A percentile compares a stretch with the other conserved stretches of the same genome.
Conservation (phyloP, 2,888 invertebrate species). For the Tenodera sinensis region DNA sequence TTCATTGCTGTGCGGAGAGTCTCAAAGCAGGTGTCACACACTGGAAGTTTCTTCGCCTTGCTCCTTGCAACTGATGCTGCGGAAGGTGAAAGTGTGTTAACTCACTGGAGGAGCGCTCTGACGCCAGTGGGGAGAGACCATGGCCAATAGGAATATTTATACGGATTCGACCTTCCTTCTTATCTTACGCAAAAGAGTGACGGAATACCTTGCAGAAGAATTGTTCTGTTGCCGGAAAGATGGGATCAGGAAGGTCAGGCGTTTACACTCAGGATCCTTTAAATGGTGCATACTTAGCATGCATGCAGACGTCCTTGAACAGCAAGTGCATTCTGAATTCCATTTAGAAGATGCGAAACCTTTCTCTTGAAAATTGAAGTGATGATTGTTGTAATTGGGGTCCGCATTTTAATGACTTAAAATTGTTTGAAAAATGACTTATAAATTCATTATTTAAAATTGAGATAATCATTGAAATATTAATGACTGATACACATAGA, state of each 20-base stretch:
- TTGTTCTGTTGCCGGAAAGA: neutral
- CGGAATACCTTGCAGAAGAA: neutral
- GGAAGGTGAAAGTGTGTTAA: neutral
- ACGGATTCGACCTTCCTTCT: neutral
- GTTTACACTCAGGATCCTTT: neutral
- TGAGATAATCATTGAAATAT: too few species aligned
- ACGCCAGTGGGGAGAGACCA: neutral
- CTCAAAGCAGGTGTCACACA: neutral
- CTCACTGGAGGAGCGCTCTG: neutral
- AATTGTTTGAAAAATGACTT: too few species aligned
- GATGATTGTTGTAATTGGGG: too few species aligned
- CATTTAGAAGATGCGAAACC: neutral
- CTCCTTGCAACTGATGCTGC: neutral
- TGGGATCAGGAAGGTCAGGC: neutral
- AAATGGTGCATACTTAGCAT: neutral
- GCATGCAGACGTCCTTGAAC: neutral
- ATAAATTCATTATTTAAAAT: too few species aligned
- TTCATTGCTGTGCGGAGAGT: neutral
- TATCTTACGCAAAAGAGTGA: neutral
- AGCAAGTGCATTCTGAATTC: neutral
- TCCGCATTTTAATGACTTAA: too few species aligned
- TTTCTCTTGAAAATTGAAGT: too few species aligned
- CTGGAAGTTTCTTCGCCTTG: neutral
- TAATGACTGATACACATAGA: too few species aligned
- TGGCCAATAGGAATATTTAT: neutral